Percentiles rank a stretch among this genome's conserved stretches.
Conservation (phyloP, 2,797 vertebrate genomes). For the Bufotes viridis region DNA sequence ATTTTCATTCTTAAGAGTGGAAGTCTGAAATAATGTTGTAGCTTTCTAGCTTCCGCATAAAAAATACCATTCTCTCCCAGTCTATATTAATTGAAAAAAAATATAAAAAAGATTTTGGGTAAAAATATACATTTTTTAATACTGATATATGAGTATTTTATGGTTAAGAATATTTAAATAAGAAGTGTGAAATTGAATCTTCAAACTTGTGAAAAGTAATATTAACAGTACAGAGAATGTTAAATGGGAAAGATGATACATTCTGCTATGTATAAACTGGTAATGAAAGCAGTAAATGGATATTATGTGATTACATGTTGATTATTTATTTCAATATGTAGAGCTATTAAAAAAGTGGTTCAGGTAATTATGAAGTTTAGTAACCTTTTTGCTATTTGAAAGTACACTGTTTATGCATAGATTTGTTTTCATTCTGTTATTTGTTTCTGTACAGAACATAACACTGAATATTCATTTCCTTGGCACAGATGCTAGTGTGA, state of each 20-base stretch:
- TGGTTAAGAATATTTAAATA: background rate
- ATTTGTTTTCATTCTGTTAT: background rate
- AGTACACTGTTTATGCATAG: background rate
- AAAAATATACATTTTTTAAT: background rate
- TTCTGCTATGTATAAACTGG: background rate
- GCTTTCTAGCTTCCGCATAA: too few species aligned
- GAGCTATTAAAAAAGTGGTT: background rate
- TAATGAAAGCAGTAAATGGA: background rate
- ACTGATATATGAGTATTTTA: too few species aligned
- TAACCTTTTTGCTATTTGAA: background rate
- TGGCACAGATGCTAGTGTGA: constrained; percentile 1
- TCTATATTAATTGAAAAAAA: background rate
- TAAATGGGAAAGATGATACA: background rate
- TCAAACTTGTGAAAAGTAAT: background rate
- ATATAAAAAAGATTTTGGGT: too few species aligned
- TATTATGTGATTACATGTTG: background rate
- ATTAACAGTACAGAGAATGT: background rate
- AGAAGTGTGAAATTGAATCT: background rate
- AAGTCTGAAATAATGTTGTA: too few species aligned
- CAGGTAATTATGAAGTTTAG: background rate
- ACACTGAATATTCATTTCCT: background rate
- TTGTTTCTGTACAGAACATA: background rate
- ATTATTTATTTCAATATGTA: background rate
- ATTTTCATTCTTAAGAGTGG: too few species aligned
- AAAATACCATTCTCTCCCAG: too few species aligned